phyloP scores from a whole-genome alignment of 2,888 invertebrate genomes.

The Xestia sexstrigata region DNA sequence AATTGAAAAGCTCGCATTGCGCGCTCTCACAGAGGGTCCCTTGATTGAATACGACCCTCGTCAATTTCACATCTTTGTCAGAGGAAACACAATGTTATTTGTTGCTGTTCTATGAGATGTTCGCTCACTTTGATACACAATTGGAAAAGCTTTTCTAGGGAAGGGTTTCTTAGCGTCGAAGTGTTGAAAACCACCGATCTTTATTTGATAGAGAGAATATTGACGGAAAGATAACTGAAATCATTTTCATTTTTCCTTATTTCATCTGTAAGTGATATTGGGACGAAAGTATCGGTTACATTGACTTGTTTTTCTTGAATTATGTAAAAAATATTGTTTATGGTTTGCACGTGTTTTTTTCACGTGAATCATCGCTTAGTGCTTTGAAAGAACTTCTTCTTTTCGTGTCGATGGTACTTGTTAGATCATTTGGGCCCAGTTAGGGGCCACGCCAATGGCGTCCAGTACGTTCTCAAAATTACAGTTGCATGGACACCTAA shows the following conservation, averaged over 20 bases:
- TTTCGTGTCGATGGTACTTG: neutral
- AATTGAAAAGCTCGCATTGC: conserved; percentile 60
- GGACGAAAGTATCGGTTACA: neutral
- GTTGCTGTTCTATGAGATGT: conserved; percentile 48
- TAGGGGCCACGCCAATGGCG: neutral
- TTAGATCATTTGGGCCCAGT: neutral
- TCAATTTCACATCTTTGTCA: conserved; percentile 74
- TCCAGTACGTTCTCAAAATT: neutral
- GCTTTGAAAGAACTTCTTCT: neutral
- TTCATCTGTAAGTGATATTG: conserved; percentile 28
- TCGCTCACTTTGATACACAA: conserved; percentile 58
- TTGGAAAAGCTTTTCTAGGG: conserved; percentile 45
- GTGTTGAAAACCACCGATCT: conserved; percentile 28
- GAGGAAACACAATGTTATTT: conserved; percentile 67
- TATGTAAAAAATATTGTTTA: conserved; percentile 1
- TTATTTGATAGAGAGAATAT: conserved; percentile 50
- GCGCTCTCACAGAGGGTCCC: conserved; percentile 39
- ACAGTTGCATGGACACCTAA: neutral
- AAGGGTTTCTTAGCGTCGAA: conserved; percentile 49
- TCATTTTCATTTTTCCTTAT: conserved; percentile 24
- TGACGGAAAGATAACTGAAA: conserved; percentile 38
- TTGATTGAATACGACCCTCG: conserved; percentile 75
- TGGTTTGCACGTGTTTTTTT: conserved; percentile 5
- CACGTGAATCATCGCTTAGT: neutral
- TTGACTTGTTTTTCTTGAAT: neutral